Conservation (phyloP, 2,888 invertebrate genomes). For the Encarsia formosa region DNA sequence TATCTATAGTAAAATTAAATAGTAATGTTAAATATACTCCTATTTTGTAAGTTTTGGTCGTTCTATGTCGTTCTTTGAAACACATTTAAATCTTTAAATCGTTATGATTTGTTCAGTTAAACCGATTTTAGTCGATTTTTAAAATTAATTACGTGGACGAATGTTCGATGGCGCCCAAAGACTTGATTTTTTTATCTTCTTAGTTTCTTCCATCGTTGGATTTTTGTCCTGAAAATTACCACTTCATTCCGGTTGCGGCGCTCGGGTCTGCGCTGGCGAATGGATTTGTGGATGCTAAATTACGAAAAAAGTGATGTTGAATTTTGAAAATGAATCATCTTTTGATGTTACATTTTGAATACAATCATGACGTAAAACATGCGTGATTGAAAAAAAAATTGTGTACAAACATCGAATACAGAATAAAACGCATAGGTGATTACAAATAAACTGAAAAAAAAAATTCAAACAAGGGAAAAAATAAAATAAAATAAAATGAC, state of each 20-base stretch:
- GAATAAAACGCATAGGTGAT: background rate
- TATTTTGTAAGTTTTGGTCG: constrained; percentile 10
- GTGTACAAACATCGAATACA: background rate
- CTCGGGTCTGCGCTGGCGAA: constrained; percentile 42
- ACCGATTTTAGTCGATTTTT: background rate
- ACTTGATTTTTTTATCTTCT: constrained; percentile 6
- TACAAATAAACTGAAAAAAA: background rate
- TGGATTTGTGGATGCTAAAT: constrained; percentile 43
- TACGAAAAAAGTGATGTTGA: constrained; percentile 8
- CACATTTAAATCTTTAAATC: constrained; percentile 1
- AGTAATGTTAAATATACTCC: constrained; percentile 7
- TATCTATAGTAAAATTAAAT: too few relatives aligned
- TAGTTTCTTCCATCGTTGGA: constrained; percentile 15
- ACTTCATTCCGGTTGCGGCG: constrained; percentile 39
- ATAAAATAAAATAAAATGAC: background rate
- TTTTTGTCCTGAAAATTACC: constrained; percentile 39
- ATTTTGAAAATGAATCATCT: background rate
- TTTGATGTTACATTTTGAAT: background rate
- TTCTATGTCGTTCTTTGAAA: constrained; percentile 10
- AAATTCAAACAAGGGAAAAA: constrained; percentile 15
- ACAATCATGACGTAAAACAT: background rate
- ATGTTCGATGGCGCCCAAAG: constrained; percentile 12
- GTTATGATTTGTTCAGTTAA: background rate
- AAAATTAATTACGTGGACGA: constrained; percentile 19
- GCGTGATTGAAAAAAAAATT: background rate